Evolutionary conservation across 2,113 vertebrate species (phyloP), one percentile per base, ranked within the genome.

Genomic region (Brienomyrus brachyistius): DNA sequence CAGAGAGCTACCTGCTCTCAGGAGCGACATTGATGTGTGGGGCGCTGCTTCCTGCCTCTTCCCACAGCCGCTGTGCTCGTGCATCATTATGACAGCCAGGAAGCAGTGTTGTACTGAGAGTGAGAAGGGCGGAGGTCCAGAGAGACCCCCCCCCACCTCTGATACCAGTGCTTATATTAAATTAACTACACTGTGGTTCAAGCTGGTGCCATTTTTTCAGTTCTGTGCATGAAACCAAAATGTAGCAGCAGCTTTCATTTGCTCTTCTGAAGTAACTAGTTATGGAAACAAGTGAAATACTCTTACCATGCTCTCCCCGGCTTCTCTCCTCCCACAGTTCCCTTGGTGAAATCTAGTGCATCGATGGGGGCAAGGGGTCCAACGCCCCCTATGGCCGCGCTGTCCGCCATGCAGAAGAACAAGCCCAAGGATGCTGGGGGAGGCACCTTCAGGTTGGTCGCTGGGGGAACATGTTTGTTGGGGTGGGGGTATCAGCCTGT

Each of bases 341-440:
- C 97, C 56, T 94, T 97, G 92, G 95, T 97, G 93, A 98, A 97
- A 91, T 96, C 95, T 2, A 95, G 97, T 62, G 93, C 95, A 92
- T 88, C 96, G 90, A 92, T 94, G 89, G 97, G 96, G 94, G 94
- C 95, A 92, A 98, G 97, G 96, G 95, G 96, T 90, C 94, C 96
- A 86, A 93, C 95, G 86, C 90, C 96, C 48, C 93, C 97, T 89
- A 95, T 96, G 0, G 91, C 94, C 92, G 95, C 97, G 92, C 94
- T 95, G 51, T 95, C 95, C 10, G 95, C 94, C 82, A 95, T 96
- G 89, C 98, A 98, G 93, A 98, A 95, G 93, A 98, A 96, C 93
- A 98, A 97, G 92, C 95, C 97, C 89, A 99, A 97, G 94, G 98
- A 99, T 93, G 95, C 95, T 0, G 97, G 97, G 35, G 97, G 97